Base-by-base conservation (phyloP, 1,140 invertebrate genomes). In the Macrotrachela quadricornifera region DNA sequence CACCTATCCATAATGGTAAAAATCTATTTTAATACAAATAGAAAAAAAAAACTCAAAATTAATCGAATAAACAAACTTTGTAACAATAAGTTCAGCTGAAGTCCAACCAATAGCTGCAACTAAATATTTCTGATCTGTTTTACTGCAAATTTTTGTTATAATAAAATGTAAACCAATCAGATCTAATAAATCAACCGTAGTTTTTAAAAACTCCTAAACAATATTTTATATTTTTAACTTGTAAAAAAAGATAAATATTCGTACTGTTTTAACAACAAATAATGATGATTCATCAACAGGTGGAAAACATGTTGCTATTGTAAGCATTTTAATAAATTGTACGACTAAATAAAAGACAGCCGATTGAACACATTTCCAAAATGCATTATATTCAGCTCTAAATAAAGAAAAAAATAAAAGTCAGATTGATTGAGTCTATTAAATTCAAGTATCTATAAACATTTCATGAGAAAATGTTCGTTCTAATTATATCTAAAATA, bases 311-410 rank as follows among this genome's bases (percentile, higher is more conserved):
- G 90, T 94, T 1, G 90, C 90, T 49, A 95, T 71, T 9, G 91
- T 71, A 15, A 95, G 65, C 88, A 95, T 95, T 77, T 95, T 95
- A 60, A 80, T 80, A 11, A 95, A 73, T 65, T 94, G 88, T 10
- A 85, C 91, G 58, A 92, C 82, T 59, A 91, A 77, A 63, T 94
- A 95, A 58, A 88, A 79, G 21, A 81, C 79, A 40, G 86, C 86
- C 1, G 87, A 85, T 71, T 92, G 85, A 30, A 87, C 77, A 71
- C 87, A 94, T 78, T 94, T 94, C 80, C 86, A 92, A 71, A 94
- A 90, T 9, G 84, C 85, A 58, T 86, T 85, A 77, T 95, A 94
- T 69, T 95, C 90, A 0, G 87, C 85, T 61, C 88, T 92, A 64
- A 58, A 78, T 75, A 55, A 57, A 55, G 62, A 57, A n/a, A n/a